Percentiles rank a stretch among this genome's conserved stretches.
Evolutionary conservation across 2,113 vertebrate species (phyloP).

Genomic region (Megaleporinus macrocephalus): DNA sequence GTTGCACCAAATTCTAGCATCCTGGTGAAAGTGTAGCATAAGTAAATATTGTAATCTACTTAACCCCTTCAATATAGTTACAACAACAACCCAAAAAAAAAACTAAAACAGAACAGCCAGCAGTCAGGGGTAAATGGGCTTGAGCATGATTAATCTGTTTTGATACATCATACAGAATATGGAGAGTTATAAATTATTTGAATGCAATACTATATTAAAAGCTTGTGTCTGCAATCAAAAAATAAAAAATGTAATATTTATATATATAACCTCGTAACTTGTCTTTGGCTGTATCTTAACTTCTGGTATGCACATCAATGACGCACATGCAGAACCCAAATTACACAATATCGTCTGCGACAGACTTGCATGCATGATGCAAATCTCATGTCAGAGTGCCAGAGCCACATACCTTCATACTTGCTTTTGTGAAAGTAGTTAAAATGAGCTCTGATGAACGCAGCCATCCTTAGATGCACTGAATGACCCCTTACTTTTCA

Average conservation of each 20-base stretch:
- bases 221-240: not conserved
- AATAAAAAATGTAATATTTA: not conserved
- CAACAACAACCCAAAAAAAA: no score
- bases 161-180: slow-evolving; percentile 31
- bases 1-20: slow-evolving; percentile 14
- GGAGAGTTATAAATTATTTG: slow-evolving; percentile 41
- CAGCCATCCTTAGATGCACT: slow-evolving; percentile 20
- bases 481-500: slow-evolving; percentile 2
- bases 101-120: not conserved
- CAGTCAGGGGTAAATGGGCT: not conserved
- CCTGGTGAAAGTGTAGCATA: slow-evolving; percentile 16
- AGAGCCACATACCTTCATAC: slow-evolving; percentile 9
- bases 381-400: slow-evolving; percentile 27
- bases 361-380: slow-evolving; percentile 13
- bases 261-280: slow-evolving; percentile 11
- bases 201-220: slow-evolving; percentile 40
- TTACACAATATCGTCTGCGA: not conserved
- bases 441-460: not conserved
- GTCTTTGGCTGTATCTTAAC: slow-evolving; percentile 46
- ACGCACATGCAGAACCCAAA: slow-evolving; percentile 18
- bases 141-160: slow-evolving; percentile 13
- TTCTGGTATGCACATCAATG: slow-evolving; percentile 26
- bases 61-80: no score
- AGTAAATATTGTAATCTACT: slow-evolving; percentile 7
- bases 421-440: slow-evolving; percentile 7